These are phyloP conservation scores for Aradus depressus DNA, from an alignment of 2,888 invertebrate genomes.

Conservation along the genomic window DNA sequence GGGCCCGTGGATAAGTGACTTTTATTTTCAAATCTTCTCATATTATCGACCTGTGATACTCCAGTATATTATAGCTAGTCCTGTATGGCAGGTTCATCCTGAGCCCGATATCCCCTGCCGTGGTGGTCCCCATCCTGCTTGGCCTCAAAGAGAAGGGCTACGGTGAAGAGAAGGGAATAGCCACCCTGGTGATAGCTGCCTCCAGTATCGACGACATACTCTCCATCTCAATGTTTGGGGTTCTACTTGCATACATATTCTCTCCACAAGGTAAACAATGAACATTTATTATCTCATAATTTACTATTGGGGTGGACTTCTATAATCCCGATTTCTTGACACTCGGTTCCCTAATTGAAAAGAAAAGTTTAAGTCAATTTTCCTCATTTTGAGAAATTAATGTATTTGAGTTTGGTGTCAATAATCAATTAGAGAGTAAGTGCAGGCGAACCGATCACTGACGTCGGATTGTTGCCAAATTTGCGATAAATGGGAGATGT, in stretches of 20 bases:
- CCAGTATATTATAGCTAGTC: background rate
- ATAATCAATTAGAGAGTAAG: too few species aligned
- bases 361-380: too few species aligned
- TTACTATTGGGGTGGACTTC: too few species aligned
- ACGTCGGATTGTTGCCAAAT: too few species aligned
- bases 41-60: background rate
- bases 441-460: too few species aligned
- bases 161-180: constrained; percentile 61
- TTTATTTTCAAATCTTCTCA: background rate
- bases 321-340: too few species aligned
- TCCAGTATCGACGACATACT: constrained; percentile 64
- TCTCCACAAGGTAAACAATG: constrained; percentile 43
- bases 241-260: constrained; percentile 53
- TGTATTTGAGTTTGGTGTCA: too few species aligned
- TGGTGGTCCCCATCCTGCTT: constrained; percentile 58
- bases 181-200: constrained; percentile 59
- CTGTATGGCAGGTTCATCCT: constrained; percentile 43
- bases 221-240: constrained; percentile 60
- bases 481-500: too few species aligned
- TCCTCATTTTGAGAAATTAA: too few species aligned
- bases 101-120: constrained; percentile 61
- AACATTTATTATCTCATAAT: background rate
- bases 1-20: too few species aligned
- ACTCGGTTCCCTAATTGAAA: too few species aligned
- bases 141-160: constrained; percentile 49